Conservation (phyloP, 2,113 vertebrate species). For the Engystomops pustulosus region DNA sequence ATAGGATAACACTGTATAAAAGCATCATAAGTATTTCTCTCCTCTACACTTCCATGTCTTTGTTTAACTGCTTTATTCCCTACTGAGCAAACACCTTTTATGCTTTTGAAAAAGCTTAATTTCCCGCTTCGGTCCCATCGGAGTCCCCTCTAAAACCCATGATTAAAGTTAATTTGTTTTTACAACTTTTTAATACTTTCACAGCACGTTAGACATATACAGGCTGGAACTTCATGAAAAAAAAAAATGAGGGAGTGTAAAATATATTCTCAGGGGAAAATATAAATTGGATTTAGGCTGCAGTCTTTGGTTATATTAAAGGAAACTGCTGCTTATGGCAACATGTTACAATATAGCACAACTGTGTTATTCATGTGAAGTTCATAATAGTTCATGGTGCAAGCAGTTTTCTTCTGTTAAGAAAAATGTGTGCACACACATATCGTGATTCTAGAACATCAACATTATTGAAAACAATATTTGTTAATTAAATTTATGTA, state of each 20-base stretch:
- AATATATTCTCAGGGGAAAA: slow-evolving; percentile 53
- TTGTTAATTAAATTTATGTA: slow-evolving; percentile 4
- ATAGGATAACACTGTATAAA: slow-evolving; percentile 1
- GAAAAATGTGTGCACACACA: slow-evolving; percentile 16
- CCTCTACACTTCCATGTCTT: slow-evolving; percentile 22
- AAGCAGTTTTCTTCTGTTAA: slow-evolving; percentile 28
- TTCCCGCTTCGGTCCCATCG: slow-evolving; percentile 56
- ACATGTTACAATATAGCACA: slow-evolving; percentile 54
- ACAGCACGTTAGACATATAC: slow-evolving; percentile 54
- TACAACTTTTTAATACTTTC: slow-evolving; percentile 61
- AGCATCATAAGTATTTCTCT: not conserved
- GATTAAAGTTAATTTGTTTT: slow-evolving; percentile 61
- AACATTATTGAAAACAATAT: slow-evolving; percentile 24
- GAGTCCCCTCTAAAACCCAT: slow-evolving; percentile 55
- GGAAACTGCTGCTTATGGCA: slow-evolving; percentile 52
- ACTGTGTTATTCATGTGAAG: slow-evolving; percentile 55
- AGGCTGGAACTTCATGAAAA: slow-evolving; percentile 54
- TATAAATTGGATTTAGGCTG: slow-evolving; percentile 60
- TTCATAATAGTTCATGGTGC: slow-evolving; percentile 45
- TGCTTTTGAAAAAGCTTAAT: slow-evolving; percentile 56
- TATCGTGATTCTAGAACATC: not conserved
- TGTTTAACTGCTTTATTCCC: slow-evolving; percentile 51
- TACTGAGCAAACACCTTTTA: slow-evolving; percentile 54
- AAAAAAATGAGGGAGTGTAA: slow-evolving; percentile 56
- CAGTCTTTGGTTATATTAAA: slow-evolving; percentile 58